Evolutionary conservation across 2,113 vertebrate genomes (phyloP), one percentile per base, ranked within the genome.

Genomic region (Monopterus albus): DNA sequence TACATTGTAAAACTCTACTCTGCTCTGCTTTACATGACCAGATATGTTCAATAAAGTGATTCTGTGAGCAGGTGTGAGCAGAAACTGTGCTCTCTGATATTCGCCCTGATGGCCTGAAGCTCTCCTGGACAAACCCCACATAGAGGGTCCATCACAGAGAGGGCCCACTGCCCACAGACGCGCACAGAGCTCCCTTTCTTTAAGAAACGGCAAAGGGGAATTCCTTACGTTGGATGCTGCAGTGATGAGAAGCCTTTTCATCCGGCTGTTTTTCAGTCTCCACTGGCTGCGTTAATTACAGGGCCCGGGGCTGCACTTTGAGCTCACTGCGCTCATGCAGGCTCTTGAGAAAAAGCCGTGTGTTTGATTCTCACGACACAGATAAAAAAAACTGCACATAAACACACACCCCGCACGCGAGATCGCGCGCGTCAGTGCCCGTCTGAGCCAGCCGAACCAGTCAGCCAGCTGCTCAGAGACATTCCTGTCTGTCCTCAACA

Each of bases 181-280:
- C 64, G 45, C 83, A 86, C 83, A 87, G 79, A 83, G 78, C 69
- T 58, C 45, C 43, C 82, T 78, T 86, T 90, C 84, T 88, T 79
- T 46, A 28, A 45, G 63, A 46, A 36, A 50, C 62, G 31, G 50
- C 66, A 33, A 43, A 39, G 57, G 76, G 77, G 81, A 57, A 69
- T 75, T 87, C 77, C 79, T 85, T 60, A 17, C 62, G 79, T 73
- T 78, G 83, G 78, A 79, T 74, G 79, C 66, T 77, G 79, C 83
- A 78, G 76, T 25, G 84, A 81, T 80, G 84, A 88, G 81, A 85
- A 86, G 87, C 78, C 81, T 88, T 89, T 90, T 90, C 84, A 86
- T 87, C 55, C 68, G 61, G 28, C 74, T 72, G 64, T 79, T 75
- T 70, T 85, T 75, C 77, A 78, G 52, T 39, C 81, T 79, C 64